Evolutionary conservation across 2,797 vertebrate species (phyloP), one percentile per base, ranked within the genome.

Genomic region (Sebastolobus altivelis): DNA sequence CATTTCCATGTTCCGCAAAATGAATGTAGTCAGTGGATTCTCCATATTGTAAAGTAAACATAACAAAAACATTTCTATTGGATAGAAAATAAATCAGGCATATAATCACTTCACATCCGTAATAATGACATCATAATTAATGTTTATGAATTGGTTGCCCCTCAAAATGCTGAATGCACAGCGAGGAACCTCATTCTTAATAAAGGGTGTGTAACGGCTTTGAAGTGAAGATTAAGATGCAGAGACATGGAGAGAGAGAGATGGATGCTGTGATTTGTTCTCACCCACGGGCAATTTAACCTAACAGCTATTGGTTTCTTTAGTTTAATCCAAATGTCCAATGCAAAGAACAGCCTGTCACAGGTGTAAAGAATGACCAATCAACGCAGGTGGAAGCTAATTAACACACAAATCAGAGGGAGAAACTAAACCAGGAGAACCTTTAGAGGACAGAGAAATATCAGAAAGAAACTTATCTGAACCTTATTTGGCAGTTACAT

Each of bases 141-240:
- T 38, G 59, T 35, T 71, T 58, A 58, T 29, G 55, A 58, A 58
- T 29, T 58, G 20, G 20, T 31, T 60, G 4, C 29, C 33, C 0
- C 33, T 27, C 16, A 12, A 63, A 61, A 61, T 18, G 13, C 58
- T 76, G 35, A 54, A 40, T 7, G 31, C 60, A 37, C 18, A 60
- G 40, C 31, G 5, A 8, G 14, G 29, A 65, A 10, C 37, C 22
- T 66, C 40, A 16, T 38, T n/a, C 60, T 58, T 31, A 31, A 62
- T 58, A 49, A 43, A 63, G 35, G n/a, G 14, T 43, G 1, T 10
- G 27, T 62, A n/a, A 60, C 11, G 25, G 31, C 37, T 62, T 61
- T 38, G 46, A 65, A 14, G 11, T 56, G 54, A 61, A 46, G 1
- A 74, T 75, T 60, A 74, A 65, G 65, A 27, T 56, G 65, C 12